Evolutionary conservation across 2,797 vertebrate genomes (phyloP), one percentile per base, ranked within the genome.

Genomic region (Pseudochaenichthys georgianus): DNA sequence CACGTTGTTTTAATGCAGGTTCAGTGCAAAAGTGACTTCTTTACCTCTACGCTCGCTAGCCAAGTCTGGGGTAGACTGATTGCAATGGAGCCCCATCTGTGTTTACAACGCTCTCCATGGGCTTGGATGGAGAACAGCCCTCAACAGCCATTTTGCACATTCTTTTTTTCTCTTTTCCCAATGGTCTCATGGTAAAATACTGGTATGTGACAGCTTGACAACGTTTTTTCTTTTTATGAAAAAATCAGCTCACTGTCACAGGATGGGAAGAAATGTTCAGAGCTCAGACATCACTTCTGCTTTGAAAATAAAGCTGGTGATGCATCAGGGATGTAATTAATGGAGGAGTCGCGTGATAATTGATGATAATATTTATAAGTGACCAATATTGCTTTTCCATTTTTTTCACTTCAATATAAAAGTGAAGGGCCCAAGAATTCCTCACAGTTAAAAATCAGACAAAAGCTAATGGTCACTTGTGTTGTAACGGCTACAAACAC

Each of bases 11-110:
- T 70, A 79, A 82, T 80, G 89, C 88, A 80, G 83, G 73, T 89
- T 92, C 87, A 94, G 93, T 95, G 93, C 93, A 94, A 94, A 91
- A 86, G 84, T 90, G 87, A 78, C 80, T 68, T 83, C 84, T 85
- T 77, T 51, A 78, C 75, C 80, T 90, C 66, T 66, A 50, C 16
- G 31, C 68, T 76, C 11, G 8, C 77, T 75, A 74, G 52, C 80
- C 84, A 74, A 78, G 80, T 88, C 82, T 85, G 84, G 34, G 34
- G 64, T 82, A 53, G 81, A 89, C 81, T 78, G 65, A 61, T 77
- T 88, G 86, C 61, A 76, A 73, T 62, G 80, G 80, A 89, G 87
- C 79, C 75, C 87, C 82, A 75, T 89, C 88, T 86, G 71, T 84
- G 81, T 84, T 84, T 84, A 83, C 78, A 61, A 74, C 61, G 70